These are phyloP conservation scores for Dryococelus australis DNA, from an alignment of 2,888 invertebrate genomes.

Conservation along the genomic window DNA sequence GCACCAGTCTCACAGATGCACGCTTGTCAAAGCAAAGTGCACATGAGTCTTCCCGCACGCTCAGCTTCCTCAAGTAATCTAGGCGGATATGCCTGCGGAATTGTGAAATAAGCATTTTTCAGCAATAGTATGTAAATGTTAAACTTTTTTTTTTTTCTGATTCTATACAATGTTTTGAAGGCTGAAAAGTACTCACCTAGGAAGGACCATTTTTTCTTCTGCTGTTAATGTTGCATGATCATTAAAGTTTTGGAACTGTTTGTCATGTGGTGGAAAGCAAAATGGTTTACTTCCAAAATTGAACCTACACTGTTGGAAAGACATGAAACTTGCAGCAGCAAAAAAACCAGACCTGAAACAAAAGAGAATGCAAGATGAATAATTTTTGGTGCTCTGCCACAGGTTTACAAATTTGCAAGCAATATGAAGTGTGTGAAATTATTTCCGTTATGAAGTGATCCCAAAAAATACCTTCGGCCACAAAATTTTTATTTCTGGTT, in stretches of 20 bases:
- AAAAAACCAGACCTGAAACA: constrained; percentile 81
- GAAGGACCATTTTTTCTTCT: constrained; percentile 82
- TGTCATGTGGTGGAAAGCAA: constrained; percentile 73
- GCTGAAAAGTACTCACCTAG: constrained; percentile 60
- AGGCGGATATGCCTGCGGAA: constrained; percentile 73
- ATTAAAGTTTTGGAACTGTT: constrained; percentile 77
- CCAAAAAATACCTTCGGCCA: too few species aligned
- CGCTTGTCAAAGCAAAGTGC: constrained; percentile 85
- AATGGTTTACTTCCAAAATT: constrained; percentile 89
- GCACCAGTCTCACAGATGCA: constrained; percentile 76
- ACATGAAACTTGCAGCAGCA: constrained; percentile 96
- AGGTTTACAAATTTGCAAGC: too few species aligned
- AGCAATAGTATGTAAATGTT: too few species aligned
- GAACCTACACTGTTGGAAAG: constrained; percentile 93
- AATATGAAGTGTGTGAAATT: too few species aligned
- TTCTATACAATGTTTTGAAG: too few species aligned
- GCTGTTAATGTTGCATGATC: constrained; percentile 76
- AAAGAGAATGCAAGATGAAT: constrained; percentile 20
- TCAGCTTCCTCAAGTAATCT: constrained; percentile 74
- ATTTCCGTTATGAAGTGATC: too few species aligned
- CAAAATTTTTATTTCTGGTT: too few species aligned
- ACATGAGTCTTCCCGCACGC: constrained; percentile 84
- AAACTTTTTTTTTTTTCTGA: too few species aligned
- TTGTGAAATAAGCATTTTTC: too few species aligned
- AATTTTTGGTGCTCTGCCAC: too few species aligned